Evolutionary conservation across 2,888 invertebrate species (phyloP), one percentile per base, ranked within the genome.

Genomic region (Folsomia manolachei): DNA sequence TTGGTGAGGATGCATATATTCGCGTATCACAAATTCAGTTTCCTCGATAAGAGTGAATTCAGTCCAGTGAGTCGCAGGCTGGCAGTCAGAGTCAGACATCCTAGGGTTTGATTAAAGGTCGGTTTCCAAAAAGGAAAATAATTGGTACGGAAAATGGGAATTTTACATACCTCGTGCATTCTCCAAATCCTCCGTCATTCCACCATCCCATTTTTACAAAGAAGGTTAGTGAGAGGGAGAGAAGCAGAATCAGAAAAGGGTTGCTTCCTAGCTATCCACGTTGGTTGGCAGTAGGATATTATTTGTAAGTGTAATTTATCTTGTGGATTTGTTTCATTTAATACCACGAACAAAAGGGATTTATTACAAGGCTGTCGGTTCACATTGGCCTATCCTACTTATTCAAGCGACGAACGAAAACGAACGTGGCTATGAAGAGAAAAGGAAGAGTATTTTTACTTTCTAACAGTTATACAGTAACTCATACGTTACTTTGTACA

Each of bases 91-190:
- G 39, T 39, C 18, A 56, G 63, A 66, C 65, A 27, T 9, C 65
- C 65, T 52, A 66, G 21, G 52, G 65, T 66, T 66, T 66, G 65
- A 66, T 66, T 66, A 51, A 66, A 66, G 52, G 51, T 52, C 65
- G 51, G 65, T 66, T 66, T 66, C 65, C 18, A 66, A 66, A 66
- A 66, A 66, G 65, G 65, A 66, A 66, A 56, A 56, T 56, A 56
- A 56, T 56, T 56, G 56, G 56, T 56, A 56, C 56, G 56, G 56
- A 56, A 56, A 51, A 51, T 51, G 51, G 9, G 51, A 51, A 56
- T 56, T 56, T 56, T 56, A 56, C 56, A 56, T 56, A 56, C 56
- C 51, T 51, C 18, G 19, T 56, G 19, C 18, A 7, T 39, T 39
- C 39, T 39, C 39, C 56, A 7, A 56, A 56, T n/a, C n/a, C n/a